Conservation (phyloP, 1,140 invertebrate genomes). For the Cotesia typhae region DNA sequence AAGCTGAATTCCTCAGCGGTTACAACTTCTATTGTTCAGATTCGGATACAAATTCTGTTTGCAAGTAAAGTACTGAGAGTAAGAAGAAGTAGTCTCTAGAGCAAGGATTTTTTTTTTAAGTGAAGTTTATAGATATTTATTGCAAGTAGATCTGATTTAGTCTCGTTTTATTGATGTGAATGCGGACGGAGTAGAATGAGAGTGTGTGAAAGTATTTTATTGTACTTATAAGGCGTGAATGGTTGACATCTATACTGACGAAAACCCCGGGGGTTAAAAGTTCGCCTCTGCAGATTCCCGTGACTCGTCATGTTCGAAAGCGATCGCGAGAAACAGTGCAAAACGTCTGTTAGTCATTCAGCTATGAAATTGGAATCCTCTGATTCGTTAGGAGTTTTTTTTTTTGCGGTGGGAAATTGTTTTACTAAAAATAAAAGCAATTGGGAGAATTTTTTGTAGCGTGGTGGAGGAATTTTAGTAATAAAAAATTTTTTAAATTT, state of each 20-base stretch:
- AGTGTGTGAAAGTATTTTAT: neutral
- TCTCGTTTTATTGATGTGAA: too few species aligned
- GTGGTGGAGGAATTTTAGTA: too few species aligned
- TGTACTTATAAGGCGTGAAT: neutral
- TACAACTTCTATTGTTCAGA: neutral
- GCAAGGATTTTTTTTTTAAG: too few species aligned
- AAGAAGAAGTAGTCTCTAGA: too few species aligned
- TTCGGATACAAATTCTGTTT: too few species aligned
- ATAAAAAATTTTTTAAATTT: too few species aligned
- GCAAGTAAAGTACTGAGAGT: too few species aligned
- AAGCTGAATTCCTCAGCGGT: neutral
- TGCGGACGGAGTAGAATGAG: too few species aligned
- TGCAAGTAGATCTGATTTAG: too few species aligned
- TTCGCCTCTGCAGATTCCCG: conserved; percentile 11
- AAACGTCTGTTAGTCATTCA: conserved; percentile 18
- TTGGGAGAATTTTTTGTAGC: too few species aligned
- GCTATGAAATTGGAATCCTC: conserved; percentile 20
- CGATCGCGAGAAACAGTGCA: conserved; percentile 25
- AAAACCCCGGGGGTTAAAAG: neutral
- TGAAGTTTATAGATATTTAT: too few species aligned
- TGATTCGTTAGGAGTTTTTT: neutral
- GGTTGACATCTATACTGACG: neutral
- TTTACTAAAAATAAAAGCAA: too few species aligned
- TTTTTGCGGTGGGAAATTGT: neutral
- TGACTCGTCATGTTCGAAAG: conserved; percentile 19